A percentile compares a stretch with the other conserved stretches of the same genome.
Evolutionary conservation across 2,113 vertebrate species (phyloP).

Genomic region (Myanophis thanlyinensis): DNA sequence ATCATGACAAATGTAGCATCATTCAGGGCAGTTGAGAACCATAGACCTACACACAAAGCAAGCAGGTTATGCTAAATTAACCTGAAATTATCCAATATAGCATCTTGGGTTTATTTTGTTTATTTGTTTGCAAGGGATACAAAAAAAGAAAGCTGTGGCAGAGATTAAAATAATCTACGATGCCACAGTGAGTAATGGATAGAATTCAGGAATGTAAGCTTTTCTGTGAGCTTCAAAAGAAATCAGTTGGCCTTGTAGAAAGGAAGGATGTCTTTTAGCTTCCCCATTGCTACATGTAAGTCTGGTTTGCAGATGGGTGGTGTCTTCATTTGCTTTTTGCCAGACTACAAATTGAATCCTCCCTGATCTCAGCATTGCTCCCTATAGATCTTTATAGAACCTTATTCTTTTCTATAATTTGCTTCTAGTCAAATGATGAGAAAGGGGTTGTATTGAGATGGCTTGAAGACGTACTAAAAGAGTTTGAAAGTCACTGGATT

Average conservation of each 20-base stretch:
- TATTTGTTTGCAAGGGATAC: conserved; percentile 6
- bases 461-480: background rate
- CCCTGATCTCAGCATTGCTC: background rate
- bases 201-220: background rate
- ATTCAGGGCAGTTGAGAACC: conserved; percentile 11
- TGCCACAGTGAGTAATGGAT: background rate
- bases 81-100: conserved; percentile 17
- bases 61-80: conserved; percentile 24
- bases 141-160: background rate
- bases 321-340: background rate
- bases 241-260: background rate
- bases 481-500: background rate
- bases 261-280: background rate
- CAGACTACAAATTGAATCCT: background rate
- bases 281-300: background rate
- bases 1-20: background rate
- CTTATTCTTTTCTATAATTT: background rate
- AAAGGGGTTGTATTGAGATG: background rate
- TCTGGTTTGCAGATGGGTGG: background rate
- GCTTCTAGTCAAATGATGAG: background rate
- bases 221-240: background rate
- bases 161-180: conserved; percentile 12
- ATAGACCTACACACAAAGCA: background rate
- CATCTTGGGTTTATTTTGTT: background rate
- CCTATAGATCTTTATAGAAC: background rate